A percentile compares a stretch with the other conserved stretches of the same genome.
Evolutionary conservation across 1,140 invertebrate species (phyloP).

Genomic region (Caenorhabditis brenneri): DNA sequence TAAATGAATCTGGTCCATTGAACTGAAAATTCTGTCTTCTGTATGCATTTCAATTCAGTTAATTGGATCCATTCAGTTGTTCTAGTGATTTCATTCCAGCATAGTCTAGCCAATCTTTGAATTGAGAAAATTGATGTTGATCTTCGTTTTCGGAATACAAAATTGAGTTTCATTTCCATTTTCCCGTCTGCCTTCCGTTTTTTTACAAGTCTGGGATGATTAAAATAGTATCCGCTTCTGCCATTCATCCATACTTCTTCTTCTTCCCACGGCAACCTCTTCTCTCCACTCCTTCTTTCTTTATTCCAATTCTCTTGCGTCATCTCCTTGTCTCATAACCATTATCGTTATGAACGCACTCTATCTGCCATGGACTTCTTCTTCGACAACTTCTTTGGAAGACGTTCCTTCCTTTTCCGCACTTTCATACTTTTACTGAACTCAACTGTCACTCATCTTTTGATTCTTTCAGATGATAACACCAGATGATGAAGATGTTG

Average conservation of each 20-base stretch:
- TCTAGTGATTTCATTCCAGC: too few species aligned
- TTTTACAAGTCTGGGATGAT: background rate
- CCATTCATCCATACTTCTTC: constrained; percentile 7
- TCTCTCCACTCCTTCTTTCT: background rate
- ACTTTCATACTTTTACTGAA: background rate
- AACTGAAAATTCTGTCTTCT: too few species aligned
- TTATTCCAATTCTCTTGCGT: constrained; percentile 1
- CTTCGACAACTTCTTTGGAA: background rate
- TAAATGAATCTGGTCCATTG: too few species aligned
- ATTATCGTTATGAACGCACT: constrained; percentile 32
- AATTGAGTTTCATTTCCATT: background rate
- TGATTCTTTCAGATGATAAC: background rate
- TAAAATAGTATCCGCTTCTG: constrained; percentile 19
- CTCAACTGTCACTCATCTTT: background rate
- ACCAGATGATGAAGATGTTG: background rate
- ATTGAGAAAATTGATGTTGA: background rate
- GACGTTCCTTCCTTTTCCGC: background rate
- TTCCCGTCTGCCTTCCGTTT: background rate
- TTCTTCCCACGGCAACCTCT: background rate
- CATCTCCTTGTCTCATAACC: background rate
- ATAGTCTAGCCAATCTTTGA: background rate
- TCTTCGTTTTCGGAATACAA: background rate
- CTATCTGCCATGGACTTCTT: background rate
- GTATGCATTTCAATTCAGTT: too few species aligned
- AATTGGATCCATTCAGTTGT: too few species aligned